Percentiles rank a stretch among this genome's conserved stretches.
Conservation (phyloP, 2,113 vertebrate species). For the Echinops telfairi region DNA sequence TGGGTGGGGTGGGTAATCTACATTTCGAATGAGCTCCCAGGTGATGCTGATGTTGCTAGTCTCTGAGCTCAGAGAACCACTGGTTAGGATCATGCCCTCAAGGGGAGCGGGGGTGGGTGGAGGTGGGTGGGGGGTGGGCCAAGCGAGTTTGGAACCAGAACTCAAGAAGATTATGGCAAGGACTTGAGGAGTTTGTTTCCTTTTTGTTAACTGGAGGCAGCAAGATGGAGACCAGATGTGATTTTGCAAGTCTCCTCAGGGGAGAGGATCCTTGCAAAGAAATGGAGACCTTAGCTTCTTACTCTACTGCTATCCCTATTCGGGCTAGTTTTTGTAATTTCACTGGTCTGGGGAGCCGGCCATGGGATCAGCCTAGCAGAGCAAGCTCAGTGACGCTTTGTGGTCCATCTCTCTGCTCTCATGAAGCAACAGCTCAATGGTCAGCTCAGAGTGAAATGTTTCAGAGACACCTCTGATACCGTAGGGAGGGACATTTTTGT, state of each 20-base stretch:
- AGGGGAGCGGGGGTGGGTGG: no score
- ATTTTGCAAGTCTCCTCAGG: neutral
- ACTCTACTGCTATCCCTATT: neutral
- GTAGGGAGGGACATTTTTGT: neutral
- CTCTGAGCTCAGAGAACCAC: neutral
- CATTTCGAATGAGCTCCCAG: slow-evolving; percentile 11
- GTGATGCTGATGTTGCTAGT: neutral
- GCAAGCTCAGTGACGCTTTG: neutral
- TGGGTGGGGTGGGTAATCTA: neutral
- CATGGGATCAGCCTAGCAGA: neutral
- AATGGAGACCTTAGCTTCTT: neutral
- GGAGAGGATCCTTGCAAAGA: neutral
- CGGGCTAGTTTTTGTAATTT: neutral
- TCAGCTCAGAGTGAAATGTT: neutral
- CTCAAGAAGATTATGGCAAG: neutral
- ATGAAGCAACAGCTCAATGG: slow-evolving; percentile 38
- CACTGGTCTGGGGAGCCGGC: neutral
- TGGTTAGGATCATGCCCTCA: accelerated
- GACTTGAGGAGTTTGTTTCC: neutral
- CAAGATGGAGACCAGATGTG: no score
- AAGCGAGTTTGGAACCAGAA: neutral
- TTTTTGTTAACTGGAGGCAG: neutral
- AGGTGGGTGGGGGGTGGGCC: no score
- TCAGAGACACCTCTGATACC: neutral
- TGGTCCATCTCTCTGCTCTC: neutral